phyloP scores from a whole-genome alignment of 2,797 vertebrate genomes.

The Heteromormyrus szaboi region DNA sequence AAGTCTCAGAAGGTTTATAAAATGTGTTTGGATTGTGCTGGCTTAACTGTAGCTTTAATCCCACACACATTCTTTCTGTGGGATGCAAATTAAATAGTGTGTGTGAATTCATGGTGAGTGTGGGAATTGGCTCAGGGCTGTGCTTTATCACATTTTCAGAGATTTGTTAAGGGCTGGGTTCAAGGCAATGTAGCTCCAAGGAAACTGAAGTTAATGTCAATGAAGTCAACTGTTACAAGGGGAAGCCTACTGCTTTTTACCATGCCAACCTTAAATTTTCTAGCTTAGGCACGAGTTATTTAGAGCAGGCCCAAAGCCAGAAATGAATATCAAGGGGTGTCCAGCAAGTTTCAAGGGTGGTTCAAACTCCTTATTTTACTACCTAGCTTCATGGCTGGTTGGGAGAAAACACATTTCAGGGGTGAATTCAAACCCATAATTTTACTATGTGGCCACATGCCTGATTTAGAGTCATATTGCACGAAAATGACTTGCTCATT shows the following conservation, averaged over 20 bases:
- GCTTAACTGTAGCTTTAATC: not conserved
- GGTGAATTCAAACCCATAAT: not conserved
- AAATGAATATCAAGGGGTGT: not conserved
- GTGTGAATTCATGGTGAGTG: not conserved
- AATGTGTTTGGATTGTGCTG: not conserved
- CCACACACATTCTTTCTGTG: not conserved
- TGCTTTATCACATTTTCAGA: not conserved
- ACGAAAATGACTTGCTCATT: not conserved
- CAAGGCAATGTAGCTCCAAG: not conserved
- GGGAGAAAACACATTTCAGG: not conserved
- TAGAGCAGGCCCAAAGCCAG: not conserved
- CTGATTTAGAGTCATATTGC: not conserved
- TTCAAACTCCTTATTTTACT: not conserved
- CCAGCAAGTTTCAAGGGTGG: not conserved
- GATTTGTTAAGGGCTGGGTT: not conserved
- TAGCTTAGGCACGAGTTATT: not conserved
- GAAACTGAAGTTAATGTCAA: conserved; percentile 7
- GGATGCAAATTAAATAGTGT: not conserved
- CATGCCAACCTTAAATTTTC: not conserved
- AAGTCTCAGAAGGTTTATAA: not conserved
- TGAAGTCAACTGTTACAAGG: not conserved
- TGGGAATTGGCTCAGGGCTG: not conserved
- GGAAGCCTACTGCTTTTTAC: not conserved
- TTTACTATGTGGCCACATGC: not conserved
- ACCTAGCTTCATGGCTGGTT: not conserved